Evolutionary conservation across 2,797 vertebrate genomes (phyloP), one percentile per base, ranked within the genome.

Genomic region (Protonibea diacanthus): DNA sequence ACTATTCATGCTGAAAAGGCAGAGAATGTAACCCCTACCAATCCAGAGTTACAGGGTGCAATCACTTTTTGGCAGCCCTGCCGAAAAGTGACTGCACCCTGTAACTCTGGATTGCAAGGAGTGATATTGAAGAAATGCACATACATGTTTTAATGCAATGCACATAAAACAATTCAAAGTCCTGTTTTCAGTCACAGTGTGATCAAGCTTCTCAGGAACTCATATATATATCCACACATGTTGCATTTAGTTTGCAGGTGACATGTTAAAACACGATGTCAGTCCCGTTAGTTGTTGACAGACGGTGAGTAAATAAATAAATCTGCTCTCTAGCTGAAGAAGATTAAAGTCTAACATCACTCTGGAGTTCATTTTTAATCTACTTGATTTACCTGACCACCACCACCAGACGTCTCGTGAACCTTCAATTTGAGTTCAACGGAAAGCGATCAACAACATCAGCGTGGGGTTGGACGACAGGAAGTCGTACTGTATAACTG

Each of bases 381-480:
- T 56, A 52, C 80, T 75, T 55, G 75, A 74, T 73, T 74, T 85
- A 83, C 78, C 79, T 90, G 83, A 76, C 53, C 71, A 71, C 55
- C 83, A 71, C 55, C 81, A 81, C 75, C 83, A 88, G 86, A 90
- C 90, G 88, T 90, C 90, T 92, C 79, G 86, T 91, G 91, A 94
- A 93, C 91, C 87, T 83, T 82, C 75, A 83, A 67, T 89, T 84
- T 85, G 77, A 92, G 92, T 94, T 94, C 91, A 92, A 85, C 76
- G 52, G 74, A 83, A 74, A 83, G 72, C 58, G 33, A 56, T 79
- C 58, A 78, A 62, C 57, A 65, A 42, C 38, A 76, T 66, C 27
- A 60, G 52, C 1, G 33, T 2, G 4, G 90, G 91, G 86, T 61
- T 25, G 4, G 0, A 0, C 0, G 0, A 3, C 13, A 23, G 25